A percentile compares a stretch with the other conserved stretches of the same genome.
Conservation (phyloP, 2,113 vertebrate species). For the Xenus cinereus region DNA sequence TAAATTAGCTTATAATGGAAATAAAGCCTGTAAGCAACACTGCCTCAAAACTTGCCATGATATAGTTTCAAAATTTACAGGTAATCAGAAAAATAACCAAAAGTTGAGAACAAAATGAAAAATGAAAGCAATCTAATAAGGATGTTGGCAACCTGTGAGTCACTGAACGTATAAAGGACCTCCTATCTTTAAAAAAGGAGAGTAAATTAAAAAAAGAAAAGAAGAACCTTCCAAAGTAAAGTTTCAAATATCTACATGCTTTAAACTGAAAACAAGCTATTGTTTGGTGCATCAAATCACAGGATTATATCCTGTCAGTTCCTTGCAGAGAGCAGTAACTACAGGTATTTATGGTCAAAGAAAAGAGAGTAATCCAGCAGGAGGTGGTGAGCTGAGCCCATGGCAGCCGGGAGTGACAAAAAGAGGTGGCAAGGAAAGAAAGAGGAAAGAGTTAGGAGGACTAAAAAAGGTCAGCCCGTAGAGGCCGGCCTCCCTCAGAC, state of each 20-base stretch:
- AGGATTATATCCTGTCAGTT: background rate
- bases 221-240: background rate
- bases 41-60: background rate
- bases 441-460: background rate
- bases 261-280: background rate
- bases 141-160: background rate
- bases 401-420: background rate
- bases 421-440: background rate
- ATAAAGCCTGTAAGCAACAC: background rate
- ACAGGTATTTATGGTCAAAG: background rate
- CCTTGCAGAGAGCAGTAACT: background rate
- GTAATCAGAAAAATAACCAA: background rate
- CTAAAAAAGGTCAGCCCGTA: fast-evolving
- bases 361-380: background rate
- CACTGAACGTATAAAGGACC: background rate
- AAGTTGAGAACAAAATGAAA: background rate
- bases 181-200: background rate
- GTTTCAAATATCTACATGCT: background rate
- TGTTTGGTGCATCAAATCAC: background rate
- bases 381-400: background rate
- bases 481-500: background rate
- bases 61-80: background rate
- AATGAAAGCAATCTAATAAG: background rate
- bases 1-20: background rate
- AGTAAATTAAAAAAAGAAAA: background rate